Conservation (phyloP, 2,888 invertebrate genomes). For the Drosophila prolongata region DNA sequence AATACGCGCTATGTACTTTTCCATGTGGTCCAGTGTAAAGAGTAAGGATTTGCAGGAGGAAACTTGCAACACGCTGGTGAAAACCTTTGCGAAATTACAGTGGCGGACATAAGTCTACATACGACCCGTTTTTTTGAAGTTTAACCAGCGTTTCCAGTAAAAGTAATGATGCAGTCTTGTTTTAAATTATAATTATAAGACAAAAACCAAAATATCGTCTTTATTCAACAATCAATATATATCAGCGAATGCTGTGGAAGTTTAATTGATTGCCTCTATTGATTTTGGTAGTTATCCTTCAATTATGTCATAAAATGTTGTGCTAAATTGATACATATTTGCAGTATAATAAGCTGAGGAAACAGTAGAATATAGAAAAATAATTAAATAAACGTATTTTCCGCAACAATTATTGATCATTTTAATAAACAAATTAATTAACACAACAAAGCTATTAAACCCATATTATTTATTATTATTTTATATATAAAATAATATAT, state of each 20-base stretch:
- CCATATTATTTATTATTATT: too few relatives aligned
- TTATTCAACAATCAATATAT: not conserved
- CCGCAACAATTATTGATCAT: too few relatives aligned
- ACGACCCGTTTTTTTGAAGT: too few relatives aligned
- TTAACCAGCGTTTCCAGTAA: too few relatives aligned
- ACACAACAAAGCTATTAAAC: too few relatives aligned
- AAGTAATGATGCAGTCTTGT: too few relatives aligned
- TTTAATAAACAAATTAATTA: too few relatives aligned
- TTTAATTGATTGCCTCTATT: constrained; percentile 68
- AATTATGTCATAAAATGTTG: not conserved
- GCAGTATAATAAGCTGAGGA: not conserved
- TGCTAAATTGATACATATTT: not conserved
- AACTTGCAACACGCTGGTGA: constrained; percentile 55
- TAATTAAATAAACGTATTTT: not conserved
- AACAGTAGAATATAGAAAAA: not conserved
- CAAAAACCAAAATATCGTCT: too few relatives aligned
- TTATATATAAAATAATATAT: too few relatives aligned
- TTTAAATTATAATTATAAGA: too few relatives aligned
- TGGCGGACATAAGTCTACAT: too few relatives aligned
- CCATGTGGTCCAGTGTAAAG: constrained; percentile 84
- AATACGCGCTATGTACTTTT: constrained; percentile 84
- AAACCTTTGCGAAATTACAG: constrained; percentile 51
- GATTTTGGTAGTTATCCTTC: constrained; percentile 1
- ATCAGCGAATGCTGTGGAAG: constrained; percentile 83
- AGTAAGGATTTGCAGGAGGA: constrained; percentile 65